These are phyloP conservation scores for Macrocentrus cingulum DNA, from an alignment of 1,140 invertebrate species.

Conservation along the genomic window DNA sequence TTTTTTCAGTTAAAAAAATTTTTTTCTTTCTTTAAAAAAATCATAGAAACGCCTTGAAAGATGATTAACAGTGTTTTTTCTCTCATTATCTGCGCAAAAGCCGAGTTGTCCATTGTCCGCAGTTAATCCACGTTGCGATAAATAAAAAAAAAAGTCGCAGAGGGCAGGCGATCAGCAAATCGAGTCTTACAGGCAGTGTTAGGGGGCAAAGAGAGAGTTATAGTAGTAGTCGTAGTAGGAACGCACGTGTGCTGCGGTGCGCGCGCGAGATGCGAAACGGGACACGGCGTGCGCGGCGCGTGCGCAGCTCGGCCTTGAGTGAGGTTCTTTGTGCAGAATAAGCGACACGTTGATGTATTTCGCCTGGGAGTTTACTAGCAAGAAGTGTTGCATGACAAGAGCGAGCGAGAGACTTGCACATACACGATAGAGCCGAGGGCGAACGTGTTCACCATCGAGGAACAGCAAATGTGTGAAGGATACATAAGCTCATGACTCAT, in stretches of 20 bases:
- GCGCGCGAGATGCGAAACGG: conserved; percentile 26
- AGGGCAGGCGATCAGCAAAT: no score
- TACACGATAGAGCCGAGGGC: conserved; percentile 28
- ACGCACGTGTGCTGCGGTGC: conserved; percentile 33
- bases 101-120: no score
- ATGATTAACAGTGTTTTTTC: no score
- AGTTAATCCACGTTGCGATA: no score
- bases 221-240: no score
- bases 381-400: conserved; percentile 7
- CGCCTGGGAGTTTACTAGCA: background rate
- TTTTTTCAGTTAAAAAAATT: no score
- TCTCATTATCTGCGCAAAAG: no score
- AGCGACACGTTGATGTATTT: conserved; percentile 10
- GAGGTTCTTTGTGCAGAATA: conserved; percentile 53
- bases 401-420: conserved; percentile 34
- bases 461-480: background rate
- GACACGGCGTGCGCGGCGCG: conserved; percentile 32
- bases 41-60: no score
- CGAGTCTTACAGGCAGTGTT: no score
- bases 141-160: conserved; percentile 16
- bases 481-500: background rate
- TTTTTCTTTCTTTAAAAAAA: no score
- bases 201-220: conserved; percentile 8
- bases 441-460: background rate
- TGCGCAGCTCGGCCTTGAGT: conserved; percentile 51